Percentiles rank a stretch among this genome's conserved stretches.
These are phyloP conservation scores for Mustelus asterias DNA, from an alignment of 2,113 vertebrate species.

Conservation along the genomic window DNA sequence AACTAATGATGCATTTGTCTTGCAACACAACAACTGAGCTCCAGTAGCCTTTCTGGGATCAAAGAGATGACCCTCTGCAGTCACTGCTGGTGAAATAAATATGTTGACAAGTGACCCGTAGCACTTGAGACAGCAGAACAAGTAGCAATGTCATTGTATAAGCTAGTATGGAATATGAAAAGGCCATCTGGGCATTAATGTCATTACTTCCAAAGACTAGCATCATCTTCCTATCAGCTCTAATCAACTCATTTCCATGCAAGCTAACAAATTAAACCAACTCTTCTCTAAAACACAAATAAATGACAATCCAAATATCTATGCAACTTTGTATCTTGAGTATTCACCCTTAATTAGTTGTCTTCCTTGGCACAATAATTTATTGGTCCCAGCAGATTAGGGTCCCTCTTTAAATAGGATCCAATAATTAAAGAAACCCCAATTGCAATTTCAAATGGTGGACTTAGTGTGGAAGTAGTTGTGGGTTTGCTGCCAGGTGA, in stretches of 20 bases:
- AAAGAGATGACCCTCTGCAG: not conserved
- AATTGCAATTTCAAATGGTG: not conserved
- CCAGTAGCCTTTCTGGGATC: not conserved
- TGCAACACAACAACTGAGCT: not conserved
- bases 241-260: not conserved
- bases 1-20: not conserved
- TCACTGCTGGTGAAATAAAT: not conserved
- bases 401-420: not conserved
- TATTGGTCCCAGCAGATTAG: not conserved
- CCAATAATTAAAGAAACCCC: not conserved
- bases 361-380: too few relatives aligned
- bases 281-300: too few relatives aligned
- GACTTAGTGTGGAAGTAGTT: not conserved
- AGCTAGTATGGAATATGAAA: not conserved
- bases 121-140: not conserved
- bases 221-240: not conserved
- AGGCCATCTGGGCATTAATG: not conserved
- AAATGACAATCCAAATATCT: too few relatives aligned
- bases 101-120: too few relatives aligned
- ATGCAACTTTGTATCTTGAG: too few relatives aligned
- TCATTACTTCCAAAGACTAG: not conserved
- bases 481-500: not conserved
- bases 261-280: not conserved
- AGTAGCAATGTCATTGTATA: not conserved
- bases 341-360: too few relatives aligned